These are phyloP conservation scores for Dendrocopos noguchii DNA, from an alignment of 2,113 vertebrate genomes.

Conservation along the genomic window DNA sequence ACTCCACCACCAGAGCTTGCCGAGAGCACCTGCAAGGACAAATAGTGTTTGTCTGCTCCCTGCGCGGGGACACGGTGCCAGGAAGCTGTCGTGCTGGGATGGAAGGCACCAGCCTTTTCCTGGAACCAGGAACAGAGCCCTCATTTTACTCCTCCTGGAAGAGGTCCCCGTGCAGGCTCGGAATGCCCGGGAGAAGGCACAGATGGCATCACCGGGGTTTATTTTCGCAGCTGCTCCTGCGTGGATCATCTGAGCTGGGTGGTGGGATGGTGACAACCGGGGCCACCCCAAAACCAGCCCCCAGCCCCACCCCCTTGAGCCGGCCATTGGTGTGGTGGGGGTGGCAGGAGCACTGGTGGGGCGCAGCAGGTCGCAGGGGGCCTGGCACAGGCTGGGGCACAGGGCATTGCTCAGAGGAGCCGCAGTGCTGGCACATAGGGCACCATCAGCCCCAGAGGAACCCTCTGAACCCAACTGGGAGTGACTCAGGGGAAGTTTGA, in stretches of 20 bases:
- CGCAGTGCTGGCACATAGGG: rapidly evolving
- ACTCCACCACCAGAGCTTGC: neutral
- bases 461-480: rapidly evolving
- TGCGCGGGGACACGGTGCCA: neutral
- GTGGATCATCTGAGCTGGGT: rapidly evolving
- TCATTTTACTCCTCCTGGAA: conserved; percentile 34
- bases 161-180: neutral
- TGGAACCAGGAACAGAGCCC: conserved; percentile 24
- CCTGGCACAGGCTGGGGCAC: neutral
- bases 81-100: neutral
- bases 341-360: rapidly evolving
- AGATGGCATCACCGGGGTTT: neutral
- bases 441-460: neutral
- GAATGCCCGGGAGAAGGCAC: neutral
- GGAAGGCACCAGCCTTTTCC: conserved; percentile 32
- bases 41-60: neutral
- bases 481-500: neutral
- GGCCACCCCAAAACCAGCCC: neutral
- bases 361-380: rapidly evolving
- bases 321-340: rapidly evolving
- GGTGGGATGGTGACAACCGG: rapidly evolving
- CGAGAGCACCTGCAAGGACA: neutral
- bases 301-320: rapidly evolving
- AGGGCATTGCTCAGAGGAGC: rapidly evolving
- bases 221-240: neutral